A percentile compares a stretch with the other conserved stretches of the same genome.
These are phyloP conservation scores for Dysmachus trigonus DNA, from an alignment of 2,888 invertebrate species.

Conservation along the genomic window DNA sequence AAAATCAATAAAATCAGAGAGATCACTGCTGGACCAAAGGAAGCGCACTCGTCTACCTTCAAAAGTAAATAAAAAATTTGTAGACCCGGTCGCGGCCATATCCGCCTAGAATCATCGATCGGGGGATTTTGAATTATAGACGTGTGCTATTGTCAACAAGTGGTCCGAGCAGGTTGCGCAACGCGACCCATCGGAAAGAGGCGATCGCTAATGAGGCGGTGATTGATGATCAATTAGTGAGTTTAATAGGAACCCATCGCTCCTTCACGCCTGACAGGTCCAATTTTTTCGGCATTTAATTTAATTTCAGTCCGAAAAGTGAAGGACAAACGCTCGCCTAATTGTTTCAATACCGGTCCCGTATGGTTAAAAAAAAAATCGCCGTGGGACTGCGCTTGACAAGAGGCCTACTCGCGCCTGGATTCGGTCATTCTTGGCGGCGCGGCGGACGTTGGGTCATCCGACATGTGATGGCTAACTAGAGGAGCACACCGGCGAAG, in stretches of 20 bases:
- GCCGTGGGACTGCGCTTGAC: not conserved
- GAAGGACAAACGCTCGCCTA: constrained; percentile 35
- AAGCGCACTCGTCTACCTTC: not conserved
- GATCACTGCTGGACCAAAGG: not conserved
- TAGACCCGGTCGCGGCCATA: not conserved
- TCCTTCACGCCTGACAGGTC: constrained; percentile 35
- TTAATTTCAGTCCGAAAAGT: constrained; percentile 21
- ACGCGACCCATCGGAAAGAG: not conserved
- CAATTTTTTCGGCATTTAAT: constrained; percentile 41
- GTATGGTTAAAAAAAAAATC: not conserved
- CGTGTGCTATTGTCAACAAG: not conserved
- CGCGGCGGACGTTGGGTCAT: not conserved
- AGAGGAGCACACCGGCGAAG: not conserved
- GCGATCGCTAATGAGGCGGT: constrained; percentile 13
- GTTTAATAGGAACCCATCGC: not conserved
- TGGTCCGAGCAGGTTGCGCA: not conserved
- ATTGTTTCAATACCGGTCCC: constrained; percentile 33
- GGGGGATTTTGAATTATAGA: not conserved
- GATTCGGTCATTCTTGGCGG: constrained; percentile 14
- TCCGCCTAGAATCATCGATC: not conserved
- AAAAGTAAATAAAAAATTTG: not conserved
- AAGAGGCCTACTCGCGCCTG: not conserved
- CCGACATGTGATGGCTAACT: constrained; percentile 5
- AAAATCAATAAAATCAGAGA: not conserved
- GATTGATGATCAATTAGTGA: constrained; percentile 42